These are phyloP conservation scores for Metopolophium dirhodum DNA, from an alignment of 1,140 invertebrate genomes.

Conservation along the genomic window DNA sequence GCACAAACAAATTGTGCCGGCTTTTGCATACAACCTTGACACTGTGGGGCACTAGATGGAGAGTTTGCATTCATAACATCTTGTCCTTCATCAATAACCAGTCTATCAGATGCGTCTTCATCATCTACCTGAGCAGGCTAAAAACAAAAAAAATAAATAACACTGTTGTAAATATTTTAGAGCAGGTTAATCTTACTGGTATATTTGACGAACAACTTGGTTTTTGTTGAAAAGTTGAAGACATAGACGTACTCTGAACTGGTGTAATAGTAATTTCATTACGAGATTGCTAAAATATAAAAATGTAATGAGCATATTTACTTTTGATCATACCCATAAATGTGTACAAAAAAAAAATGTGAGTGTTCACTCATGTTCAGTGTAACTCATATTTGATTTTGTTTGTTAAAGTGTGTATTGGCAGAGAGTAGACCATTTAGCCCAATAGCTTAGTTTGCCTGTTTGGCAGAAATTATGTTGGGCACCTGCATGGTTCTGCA, in stretches of 20 bases:
- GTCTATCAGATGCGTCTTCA: slow-evolving; percentile 66
- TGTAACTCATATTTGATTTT: too few relatives aligned
- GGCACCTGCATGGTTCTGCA: too few relatives aligned
- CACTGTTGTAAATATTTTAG: slow-evolving; percentile 55
- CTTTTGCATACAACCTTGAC: slow-evolving; percentile 80
- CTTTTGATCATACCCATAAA: too few relatives aligned
- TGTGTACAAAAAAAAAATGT: too few relatives aligned
- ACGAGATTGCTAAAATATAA: slow-evolving; percentile 61
- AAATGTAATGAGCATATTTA: neutral
- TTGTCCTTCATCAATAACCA: slow-evolving; percentile 72
- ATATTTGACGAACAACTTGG: slow-evolving; percentile 27
- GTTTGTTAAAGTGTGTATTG: too few relatives aligned
- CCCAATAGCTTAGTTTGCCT: too few relatives aligned
- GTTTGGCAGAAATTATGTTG: too few relatives aligned
- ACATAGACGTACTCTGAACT: slow-evolving; percentile 62
- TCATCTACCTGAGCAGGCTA: slow-evolving; percentile 63
- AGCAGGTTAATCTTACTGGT: neutral
- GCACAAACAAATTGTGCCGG: slow-evolving; percentile 85
- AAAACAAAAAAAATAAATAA: slow-evolving; percentile 11
- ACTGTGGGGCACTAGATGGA: slow-evolving; percentile 67
- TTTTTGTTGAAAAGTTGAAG: slow-evolving; percentile 47
- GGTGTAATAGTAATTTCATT: slow-evolving; percentile 69
- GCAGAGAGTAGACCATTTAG: too few relatives aligned
- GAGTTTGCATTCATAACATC: slow-evolving; percentile 62
- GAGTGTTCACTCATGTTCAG: too few relatives aligned